Evolutionary conservation across 2,888 invertebrate genomes (phyloP), one percentile per base, ranked within the genome.

Genomic region (Rhopalosiphum nymphaeae): DNA sequence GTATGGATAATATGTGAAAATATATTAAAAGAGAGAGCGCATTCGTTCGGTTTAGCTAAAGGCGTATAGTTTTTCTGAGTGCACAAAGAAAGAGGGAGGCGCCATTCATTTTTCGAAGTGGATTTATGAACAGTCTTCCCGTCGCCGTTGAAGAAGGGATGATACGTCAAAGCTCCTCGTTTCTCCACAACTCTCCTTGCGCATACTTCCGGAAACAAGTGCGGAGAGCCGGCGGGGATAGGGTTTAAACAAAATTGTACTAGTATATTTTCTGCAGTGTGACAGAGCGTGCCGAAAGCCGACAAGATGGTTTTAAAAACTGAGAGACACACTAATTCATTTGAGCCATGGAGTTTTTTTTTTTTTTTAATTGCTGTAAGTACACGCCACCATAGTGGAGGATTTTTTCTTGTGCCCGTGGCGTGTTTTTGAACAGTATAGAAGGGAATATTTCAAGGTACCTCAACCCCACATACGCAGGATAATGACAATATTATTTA

Each of bases 61-160:
- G 26, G 25, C 57, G 67, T 78, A 13, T 29, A 57, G 44, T 46
- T 86, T 44, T 57, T n/a, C 36, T 11, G 36, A 49, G 42, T 61
- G 87, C 61, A 9, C 61, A 44, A 56, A 92, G 29, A 46, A 61
- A 61, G 26, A 21, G 91, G n/a, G 9, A 53, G 78, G n/a, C 36
- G 3, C 89, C 93, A 67, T 84, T 93, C 89, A 84, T 93, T 93
- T 89, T 89, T 93, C 56, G 89, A 84, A 89, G 88, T 89, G 56
- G 84, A 93, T 93, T 93, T 93, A 93, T 57, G 93, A 89, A 56
- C 93, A 29, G 49, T n/a, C 44, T 93, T 89, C 84, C 78, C 57
- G 89, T 89, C 89, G 42, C 56, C 78, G 44, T 25, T 10, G n/a
- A 36, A 44, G 56, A 89, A 89, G 44, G 53, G n/a, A 78, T 78